These are phyloP conservation scores for Sebastes dallii DNA, from an alignment of 2,797 vertebrate species.

Conservation along the genomic window DNA sequence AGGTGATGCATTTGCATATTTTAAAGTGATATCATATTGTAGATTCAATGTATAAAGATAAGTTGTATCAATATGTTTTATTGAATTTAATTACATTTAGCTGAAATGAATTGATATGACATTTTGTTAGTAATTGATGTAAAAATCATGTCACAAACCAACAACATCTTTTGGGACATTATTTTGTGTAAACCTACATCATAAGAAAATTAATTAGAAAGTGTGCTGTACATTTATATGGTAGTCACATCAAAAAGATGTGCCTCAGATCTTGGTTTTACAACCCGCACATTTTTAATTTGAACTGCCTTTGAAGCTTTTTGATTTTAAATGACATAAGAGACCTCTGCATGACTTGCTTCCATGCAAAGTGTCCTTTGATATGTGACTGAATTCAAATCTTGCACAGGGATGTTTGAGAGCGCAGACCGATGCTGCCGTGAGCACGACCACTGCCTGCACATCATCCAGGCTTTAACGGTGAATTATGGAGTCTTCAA, in stretches of 20 bases:
- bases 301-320: not conserved
- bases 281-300: not conserved
- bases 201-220: not conserved
- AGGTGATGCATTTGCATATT: not conserved
- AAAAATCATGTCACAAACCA: not conserved
- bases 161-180: not conserved
- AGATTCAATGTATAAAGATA: not conserved
- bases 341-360: not conserved
- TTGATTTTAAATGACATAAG: not conserved
- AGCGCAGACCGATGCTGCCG: conserved; percentile 88
- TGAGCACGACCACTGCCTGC: conserved; percentile 89
- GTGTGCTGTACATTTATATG: not conserved
- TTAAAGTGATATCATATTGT: not conserved
- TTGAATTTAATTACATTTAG: not conserved
- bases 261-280: not conserved
- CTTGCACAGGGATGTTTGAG: conserved; percentile 78
- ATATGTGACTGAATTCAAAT: not conserved
- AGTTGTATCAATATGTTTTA: not conserved
- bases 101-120: not conserved
- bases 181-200: not conserved
- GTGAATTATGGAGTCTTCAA: conserved; percentile 88
- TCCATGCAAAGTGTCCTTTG: not conserved
- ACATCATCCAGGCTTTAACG: conserved; percentile 82
- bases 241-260: not conserved
- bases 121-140: not conserved